Conservation (phyloP, 2,888 invertebrate species). For the Panopea generosa region DNA sequence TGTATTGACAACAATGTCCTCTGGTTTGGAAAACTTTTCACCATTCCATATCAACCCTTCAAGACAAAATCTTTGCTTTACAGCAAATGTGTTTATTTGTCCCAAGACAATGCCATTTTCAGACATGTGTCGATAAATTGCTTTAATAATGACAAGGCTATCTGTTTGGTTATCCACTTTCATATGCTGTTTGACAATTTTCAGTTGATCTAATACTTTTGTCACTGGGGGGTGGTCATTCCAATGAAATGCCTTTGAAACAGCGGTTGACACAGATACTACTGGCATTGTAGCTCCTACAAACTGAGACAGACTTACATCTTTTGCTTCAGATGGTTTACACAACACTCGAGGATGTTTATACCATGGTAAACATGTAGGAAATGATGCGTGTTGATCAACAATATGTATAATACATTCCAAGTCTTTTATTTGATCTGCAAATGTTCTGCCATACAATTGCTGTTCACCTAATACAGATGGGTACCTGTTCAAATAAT, state of each 20-base stretch:
- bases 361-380: slow-evolving; percentile 8
- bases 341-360: neutral
- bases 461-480: neutral
- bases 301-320: slow-evolving; percentile 11
- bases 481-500: neutral
- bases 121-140: slow-evolving; percentile 29
- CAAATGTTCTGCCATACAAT: neutral
- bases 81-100: too few species aligned
- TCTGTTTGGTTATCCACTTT: slow-evolving; percentile 23
- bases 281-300: slow-evolving; percentile 46
- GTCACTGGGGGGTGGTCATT: slow-evolving; percentile 12
- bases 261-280: slow-evolving; percentile 1
- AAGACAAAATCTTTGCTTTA: neutral
- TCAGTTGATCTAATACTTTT: slow-evolving; percentile 35
- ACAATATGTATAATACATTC: slow-evolving; percentile 18
- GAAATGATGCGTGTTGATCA: slow-evolving; percentile 5
- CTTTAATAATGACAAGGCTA: slow-evolving; percentile 26
- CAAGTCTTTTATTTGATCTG: neutral
- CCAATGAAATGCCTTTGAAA: slow-evolving; percentile 23
- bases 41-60: slow-evolving; percentile 54
- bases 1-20: slow-evolving; percentile 25
- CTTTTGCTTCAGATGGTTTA: slow-evolving; percentile 13
- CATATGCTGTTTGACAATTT: slow-evolving; percentile 26
- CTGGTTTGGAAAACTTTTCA: slow-evolving; percentile 41
- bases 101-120: neutral